phyloP scores from a whole-genome alignment of 2,888 invertebrate genomes.

The Azorinus chamasolen region DNA sequence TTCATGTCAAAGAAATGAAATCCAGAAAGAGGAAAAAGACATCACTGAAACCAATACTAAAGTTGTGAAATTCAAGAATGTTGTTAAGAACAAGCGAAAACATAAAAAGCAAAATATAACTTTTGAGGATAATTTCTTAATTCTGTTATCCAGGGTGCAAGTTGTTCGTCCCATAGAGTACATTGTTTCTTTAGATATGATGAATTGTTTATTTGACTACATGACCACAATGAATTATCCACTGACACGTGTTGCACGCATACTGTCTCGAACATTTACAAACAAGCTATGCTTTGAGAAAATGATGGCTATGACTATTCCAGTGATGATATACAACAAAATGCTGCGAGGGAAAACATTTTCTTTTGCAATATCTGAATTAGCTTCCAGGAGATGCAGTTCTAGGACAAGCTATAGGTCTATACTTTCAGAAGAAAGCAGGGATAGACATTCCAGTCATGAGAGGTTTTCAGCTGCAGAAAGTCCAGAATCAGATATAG shows the following conservation, averaged over 20 bases:
- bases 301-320: slow-evolving; percentile 71
- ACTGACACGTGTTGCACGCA: slow-evolving; percentile 69
- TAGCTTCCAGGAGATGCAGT: not conserved
- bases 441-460: slow-evolving; percentile 14
- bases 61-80: too few relatives aligned
- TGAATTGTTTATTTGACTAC: slow-evolving; percentile 77
- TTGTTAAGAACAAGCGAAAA: too few relatives aligned
- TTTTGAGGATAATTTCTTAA: slow-evolving; percentile 75
- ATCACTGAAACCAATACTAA: too few relatives aligned
- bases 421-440: slow-evolving; percentile 2
- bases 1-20: slow-evolving; percentile 22
- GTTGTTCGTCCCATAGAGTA: slow-evolving; percentile 74
- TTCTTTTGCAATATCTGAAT: slow-evolving; percentile 11
- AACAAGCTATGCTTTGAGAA: slow-evolving; percentile 79
- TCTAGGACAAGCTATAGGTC: slow-evolving; percentile 6
- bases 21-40: too few relatives aligned
- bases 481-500: slow-evolving; percentile 9
- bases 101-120: too few relatives aligned
- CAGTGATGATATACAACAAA: slow-evolving; percentile 70
- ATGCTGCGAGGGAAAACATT: slow-evolving; percentile 60
- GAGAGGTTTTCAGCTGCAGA: slow-evolving; percentile 40
- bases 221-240: slow-evolving; percentile 69
- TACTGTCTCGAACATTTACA: slow-evolving; percentile 75
- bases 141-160: slow-evolving; percentile 77
- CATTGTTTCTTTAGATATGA: slow-evolving; percentile 65